Evolutionary conservation across 1,140 invertebrate species (phyloP), one percentile per base, ranked within the genome.

Genomic region (Platorchestia sp.): DNA sequence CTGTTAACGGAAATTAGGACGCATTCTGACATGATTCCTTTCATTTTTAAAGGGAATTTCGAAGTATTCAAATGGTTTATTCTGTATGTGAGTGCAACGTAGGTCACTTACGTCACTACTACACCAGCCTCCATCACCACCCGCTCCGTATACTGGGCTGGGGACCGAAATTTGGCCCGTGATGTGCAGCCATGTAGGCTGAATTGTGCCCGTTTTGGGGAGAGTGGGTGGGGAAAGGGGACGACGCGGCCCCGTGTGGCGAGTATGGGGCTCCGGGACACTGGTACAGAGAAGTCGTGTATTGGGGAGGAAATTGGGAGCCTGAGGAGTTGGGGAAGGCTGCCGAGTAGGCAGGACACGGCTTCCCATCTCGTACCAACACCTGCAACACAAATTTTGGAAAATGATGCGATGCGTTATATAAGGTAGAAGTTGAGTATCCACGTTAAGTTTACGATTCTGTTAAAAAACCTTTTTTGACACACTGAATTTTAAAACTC

Each of bases 301-400:
- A 93, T 36, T 93, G 91, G 91, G 91, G 91, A 93, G 43, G 19
- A 45, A 93, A 93, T 40, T 93, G 91, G 43, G 91, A 1, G 45
- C 41, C 45, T 0, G 91, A n/a, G 16, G 91, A 93, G 91, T 44
- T 93, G 43, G 91, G 91, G 91, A 93, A 93, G 0, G n/a, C 42
- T 1, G 53, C 27, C 6, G 45, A 95, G 53, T 90, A 53, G 14
- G 86, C 86, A 3, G 95, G 95, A 45, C 53, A 95, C 6, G 86
- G 53, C 43, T 95, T 95, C 36, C 86, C 53, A 19, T 86, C 95
- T 22, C 53, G 59, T 5, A 95, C 95, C n/a, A 86, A 47, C 1
- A 95, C 86, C 53, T 95, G 86, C 19, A n/a, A 41, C 14, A 95
- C 14, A 95, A 75, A 95, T 42, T 47, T n/a, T n/a, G n/a, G n/a